Evolutionary conservation across 2,888 invertebrate genomes (phyloP).

Genomic region (Deroplatys truncata): DNA sequence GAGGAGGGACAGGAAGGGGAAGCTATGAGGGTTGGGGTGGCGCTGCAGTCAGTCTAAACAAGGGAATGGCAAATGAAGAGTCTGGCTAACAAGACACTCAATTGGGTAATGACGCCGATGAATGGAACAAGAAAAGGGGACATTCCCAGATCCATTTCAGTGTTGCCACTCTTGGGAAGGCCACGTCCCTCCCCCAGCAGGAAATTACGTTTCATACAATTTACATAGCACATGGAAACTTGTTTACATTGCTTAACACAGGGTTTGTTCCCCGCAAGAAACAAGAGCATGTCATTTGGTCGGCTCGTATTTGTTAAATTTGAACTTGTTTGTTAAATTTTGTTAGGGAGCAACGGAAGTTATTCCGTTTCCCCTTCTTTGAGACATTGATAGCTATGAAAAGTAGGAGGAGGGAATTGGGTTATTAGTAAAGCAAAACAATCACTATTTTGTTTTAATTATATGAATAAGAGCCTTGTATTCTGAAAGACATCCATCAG

Average conservation of each 20-base stretch:
- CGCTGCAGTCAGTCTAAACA: not conserved
- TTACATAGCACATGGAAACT: not conserved
- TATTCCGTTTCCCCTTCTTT: not conserved
- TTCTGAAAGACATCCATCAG: too few species aligned
- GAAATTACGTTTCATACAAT: not conserved
- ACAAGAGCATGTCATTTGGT: not conserved
- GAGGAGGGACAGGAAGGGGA: not conserved
- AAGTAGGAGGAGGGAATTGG: not conserved
- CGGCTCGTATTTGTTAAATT: not conserved
- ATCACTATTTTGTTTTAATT: too few species aligned
- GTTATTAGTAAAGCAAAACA: not conserved
- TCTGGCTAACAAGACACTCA: slow-evolving; percentile 14
- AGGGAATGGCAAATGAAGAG: slow-evolving; percentile 15
- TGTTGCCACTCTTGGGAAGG: not conserved
- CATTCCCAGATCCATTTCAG: not conserved
- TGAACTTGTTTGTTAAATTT: not conserved
- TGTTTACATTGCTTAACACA: not conserved
- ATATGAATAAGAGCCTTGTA: too few species aligned
- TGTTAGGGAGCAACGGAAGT: not conserved
- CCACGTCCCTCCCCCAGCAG: not conserved
- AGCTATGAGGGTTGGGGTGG: not conserved
- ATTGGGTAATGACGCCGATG: slow-evolving; percentile 22
- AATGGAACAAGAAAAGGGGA: slow-evolving; percentile 3
- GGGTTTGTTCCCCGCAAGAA: not conserved
- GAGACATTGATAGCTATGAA: not conserved